Percentiles rank a stretch among this genome's conserved stretches.
Evolutionary conservation across 2,113 vertebrate genomes (phyloP).

Genomic region (Parus major): DNA sequence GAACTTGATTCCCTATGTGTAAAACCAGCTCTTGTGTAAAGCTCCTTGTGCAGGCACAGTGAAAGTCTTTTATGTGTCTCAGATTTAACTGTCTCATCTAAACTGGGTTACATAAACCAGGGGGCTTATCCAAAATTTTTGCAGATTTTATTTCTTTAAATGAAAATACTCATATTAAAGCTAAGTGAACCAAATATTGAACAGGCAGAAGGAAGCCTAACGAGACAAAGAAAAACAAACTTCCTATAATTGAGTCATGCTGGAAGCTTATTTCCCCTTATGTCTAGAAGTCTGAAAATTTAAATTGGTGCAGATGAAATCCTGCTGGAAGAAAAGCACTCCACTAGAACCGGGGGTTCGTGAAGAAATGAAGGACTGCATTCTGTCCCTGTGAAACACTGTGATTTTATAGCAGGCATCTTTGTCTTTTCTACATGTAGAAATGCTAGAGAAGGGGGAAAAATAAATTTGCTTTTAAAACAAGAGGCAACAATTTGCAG

Average conservation of each 20-base stretch:
- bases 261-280: not conserved
- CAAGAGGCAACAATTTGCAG: not conserved
- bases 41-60: not conserved
- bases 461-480: not conserved
- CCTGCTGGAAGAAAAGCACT: not conserved
- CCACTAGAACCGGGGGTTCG: rapidly evolving
- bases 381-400: not conserved
- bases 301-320: slow-evolving; percentile 9
- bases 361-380: not conserved
- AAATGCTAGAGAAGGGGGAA: not conserved
- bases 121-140: not conserved
- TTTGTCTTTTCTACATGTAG: not conserved
- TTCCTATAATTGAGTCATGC: slow-evolving; percentile 2
- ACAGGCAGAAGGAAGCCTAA: slow-evolving; percentile 23
- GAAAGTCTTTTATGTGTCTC: not conserved
- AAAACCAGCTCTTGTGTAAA: not conserved
- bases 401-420: not conserved
- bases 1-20: not conserved
- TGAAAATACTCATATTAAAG: not conserved
- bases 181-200: not conserved
- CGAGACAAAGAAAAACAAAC: slow-evolving; percentile 23
- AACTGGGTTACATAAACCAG: not conserved
- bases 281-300: slow-evolving; percentile 20
- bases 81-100: not conserved
- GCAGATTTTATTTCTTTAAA: slow-evolving; percentile 28